Evolutionary conservation across 2,797 vertebrate species (phyloP), one percentile per base, ranked within the genome.

Genomic region (Sebastes elongatus): DNA sequence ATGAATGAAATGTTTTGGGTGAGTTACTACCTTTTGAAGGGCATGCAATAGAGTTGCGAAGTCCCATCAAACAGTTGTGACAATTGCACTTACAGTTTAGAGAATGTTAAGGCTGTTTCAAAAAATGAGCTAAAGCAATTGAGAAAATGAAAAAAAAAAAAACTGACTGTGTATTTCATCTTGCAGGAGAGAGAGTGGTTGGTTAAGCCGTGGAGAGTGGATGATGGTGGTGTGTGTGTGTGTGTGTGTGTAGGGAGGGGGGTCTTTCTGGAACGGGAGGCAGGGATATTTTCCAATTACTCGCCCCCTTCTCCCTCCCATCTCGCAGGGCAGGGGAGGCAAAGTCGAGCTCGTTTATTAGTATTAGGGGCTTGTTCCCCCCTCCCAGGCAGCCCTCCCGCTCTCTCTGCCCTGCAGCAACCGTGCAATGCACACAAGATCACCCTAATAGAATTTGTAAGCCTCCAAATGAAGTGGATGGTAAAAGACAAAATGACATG

Each of bases 261-360:
- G 32, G 74, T 66, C 80, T 84, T 78, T 91, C 73, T 76, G 71
- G 86, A 91, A 89, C 72, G 76, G 76, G 83, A 67, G 60, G 89
- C 85, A 85, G 87, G 90, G 92, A 94, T 94, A 93, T 94, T 96
- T 95, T 93, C 93, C 95, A 95, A 95, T 96, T 94, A 95, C 88
- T 91, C 88, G 78, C 61, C 86, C 90, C 88, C 87, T 73, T 42
- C 86, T 84, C 76, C 78, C 86, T 86, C 87, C 80, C 87, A 74
- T 93, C 92, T 90, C 89, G 49, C 52, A 86, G 90, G 87, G 90
- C 87, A 90, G 75, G 82, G 92, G 76, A 92, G 82, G 84, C 71
- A 88, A 92, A 94, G 92, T 94, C 75, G 13, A 88, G 81, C 91
- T 90, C 69, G 74, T 93, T 95, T 92, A 93, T 92, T 96, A 94